phyloP scores from a whole-genome alignment of 2,888 invertebrate species.

The Copidosoma aretas region DNA sequence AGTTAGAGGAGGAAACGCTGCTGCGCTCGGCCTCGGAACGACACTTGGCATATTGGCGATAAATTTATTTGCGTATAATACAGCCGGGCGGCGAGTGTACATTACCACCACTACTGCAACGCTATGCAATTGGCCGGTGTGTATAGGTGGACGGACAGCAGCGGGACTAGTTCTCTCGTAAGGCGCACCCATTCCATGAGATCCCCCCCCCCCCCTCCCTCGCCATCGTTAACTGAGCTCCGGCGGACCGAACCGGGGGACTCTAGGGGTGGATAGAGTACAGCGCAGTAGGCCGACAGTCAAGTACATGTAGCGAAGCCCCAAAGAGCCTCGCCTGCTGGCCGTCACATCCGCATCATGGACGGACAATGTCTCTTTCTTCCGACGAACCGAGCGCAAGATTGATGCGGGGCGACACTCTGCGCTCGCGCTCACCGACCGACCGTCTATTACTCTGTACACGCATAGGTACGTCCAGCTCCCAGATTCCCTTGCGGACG shows the following conservation, averaged over 20 bases:
- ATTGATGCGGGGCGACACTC: conserved; percentile 48
- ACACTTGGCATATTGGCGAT: conserved; percentile 27
- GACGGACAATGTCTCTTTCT: conserved; percentile 46
- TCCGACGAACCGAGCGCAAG: conserved; percentile 30
- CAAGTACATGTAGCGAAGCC: neutral
- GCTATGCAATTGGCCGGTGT: no score
- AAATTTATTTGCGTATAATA: conserved; percentile 30
- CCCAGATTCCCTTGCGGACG: neutral
- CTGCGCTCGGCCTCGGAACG: no score
- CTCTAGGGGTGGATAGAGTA: conserved; percentile 9
- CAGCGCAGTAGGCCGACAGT: neutral
- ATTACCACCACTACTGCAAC: no score
- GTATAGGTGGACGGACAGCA: no score
- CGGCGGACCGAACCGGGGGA: neutral
- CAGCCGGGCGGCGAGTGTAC: no score
- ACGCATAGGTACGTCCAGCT: neutral
- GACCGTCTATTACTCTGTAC: neutral
- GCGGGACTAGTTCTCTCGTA: conserved; percentile 29
- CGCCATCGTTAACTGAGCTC: no score
- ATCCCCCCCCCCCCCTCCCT: no score
- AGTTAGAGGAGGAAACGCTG: no score
- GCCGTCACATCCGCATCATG: neutral
- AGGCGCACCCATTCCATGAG: no score
- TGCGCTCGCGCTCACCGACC: neutral
- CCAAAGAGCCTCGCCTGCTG: conserved; percentile 20